Conservation (phyloP, 2,113 vertebrate species). For the Paramormyrops kingsleyae region DNA sequence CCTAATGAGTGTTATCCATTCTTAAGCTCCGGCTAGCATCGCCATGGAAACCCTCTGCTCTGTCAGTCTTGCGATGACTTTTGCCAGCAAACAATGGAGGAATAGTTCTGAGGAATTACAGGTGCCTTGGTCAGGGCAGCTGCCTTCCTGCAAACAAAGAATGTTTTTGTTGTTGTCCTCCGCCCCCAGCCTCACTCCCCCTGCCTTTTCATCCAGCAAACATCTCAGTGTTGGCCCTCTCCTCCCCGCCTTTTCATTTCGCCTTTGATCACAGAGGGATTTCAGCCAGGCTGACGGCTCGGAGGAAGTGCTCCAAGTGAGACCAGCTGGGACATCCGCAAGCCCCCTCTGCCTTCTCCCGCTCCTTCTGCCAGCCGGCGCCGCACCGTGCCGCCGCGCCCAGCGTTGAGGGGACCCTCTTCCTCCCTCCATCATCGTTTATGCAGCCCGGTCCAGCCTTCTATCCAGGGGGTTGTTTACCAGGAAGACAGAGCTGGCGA, state of each 20-base stretch:
- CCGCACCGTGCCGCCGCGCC: not conserved
- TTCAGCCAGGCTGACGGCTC: not conserved
- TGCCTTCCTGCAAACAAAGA: slow-evolving; percentile 8
- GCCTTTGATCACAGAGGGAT: slow-evolving; percentile 13
- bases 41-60: not conserved
- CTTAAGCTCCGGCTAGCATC: not conserved
- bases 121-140: not conserved
- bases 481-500: not conserved
- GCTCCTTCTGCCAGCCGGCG: not conserved
- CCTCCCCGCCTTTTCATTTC: not conserved
- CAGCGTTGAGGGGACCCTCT: not conserved
- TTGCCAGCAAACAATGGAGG: not conserved
- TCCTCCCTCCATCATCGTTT: not conserved
- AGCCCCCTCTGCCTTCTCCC: not conserved
- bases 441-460: not conserved
- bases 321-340: not conserved
- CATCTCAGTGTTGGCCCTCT: not conserved
- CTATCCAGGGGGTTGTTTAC: not conserved
- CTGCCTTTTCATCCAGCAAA: slow-evolving; percentile 7
- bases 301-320: not conserved
- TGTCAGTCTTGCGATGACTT: not conserved
- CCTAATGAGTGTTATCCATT: not conserved
- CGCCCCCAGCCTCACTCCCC: not conserved
- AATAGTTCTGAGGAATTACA: slow-evolving; percentile 2
- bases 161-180: not conserved